Evolutionary conservation across 2,888 invertebrate genomes (phyloP).

Genomic region (Tenodera sinensis): DNA sequence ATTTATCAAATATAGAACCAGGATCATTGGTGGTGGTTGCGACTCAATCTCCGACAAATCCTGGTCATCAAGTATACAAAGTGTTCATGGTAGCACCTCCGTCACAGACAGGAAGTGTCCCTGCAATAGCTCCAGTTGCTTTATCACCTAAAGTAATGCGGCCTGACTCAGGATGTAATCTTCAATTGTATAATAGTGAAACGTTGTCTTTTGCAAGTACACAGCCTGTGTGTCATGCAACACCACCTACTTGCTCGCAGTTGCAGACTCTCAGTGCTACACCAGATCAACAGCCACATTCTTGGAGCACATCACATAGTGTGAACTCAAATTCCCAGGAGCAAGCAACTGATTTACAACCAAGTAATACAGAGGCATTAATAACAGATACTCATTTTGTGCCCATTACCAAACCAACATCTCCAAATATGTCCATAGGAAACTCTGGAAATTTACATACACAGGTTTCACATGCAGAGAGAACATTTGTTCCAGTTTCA

Average conservation of each 20-base stretch:
- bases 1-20: conserved; percentile 22
- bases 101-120: not conserved
- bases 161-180: not conserved
- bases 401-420: too few species aligned
- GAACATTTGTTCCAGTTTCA: too few species aligned
- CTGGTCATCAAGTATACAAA: conserved; percentile 21
- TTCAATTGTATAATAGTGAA: not conserved
- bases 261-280: not conserved
- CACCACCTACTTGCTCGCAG: too few species aligned
- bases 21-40: conserved; percentile 29
- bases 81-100: conserved; percentile 29
- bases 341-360: too few species aligned
- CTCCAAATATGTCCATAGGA: too few species aligned
- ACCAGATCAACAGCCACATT: not conserved
- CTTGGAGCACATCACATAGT: not conserved
- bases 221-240: too few species aligned
- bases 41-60: conserved; percentile 16
- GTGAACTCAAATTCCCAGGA: too few species aligned
- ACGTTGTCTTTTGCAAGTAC: not conserved
- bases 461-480: too few species aligned
- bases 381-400: too few species aligned
- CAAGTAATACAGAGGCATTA: too few species aligned
- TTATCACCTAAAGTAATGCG: not conserved
- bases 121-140: not conserved
- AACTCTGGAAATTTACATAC: too few species aligned